Percentiles rank a stretch among this genome's conserved stretches.
Evolutionary conservation across 2,888 invertebrate species (phyloP).

Genomic region (Apantesis nais): DNA sequence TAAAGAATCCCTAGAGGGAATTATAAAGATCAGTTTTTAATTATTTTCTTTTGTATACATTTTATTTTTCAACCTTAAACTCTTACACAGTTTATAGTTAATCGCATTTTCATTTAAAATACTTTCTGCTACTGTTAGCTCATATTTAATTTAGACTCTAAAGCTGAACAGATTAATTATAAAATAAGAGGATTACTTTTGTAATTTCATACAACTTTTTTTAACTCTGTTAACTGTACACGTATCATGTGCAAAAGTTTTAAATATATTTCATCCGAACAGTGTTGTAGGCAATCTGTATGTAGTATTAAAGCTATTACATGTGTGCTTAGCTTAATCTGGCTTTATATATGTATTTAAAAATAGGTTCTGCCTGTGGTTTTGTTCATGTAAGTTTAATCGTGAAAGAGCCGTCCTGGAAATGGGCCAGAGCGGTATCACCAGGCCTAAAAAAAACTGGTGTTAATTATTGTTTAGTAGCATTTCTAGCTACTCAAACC

Average conservation of each 20-base stretch:
- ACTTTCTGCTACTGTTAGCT: not conserved
- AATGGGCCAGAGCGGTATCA: too few species aligned
- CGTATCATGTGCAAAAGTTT: not conserved
- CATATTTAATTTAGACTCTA: not conserved
- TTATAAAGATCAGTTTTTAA: slow-evolving; percentile 5
- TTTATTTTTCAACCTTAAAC: slow-evolving; percentile 1
- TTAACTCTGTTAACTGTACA: not conserved
- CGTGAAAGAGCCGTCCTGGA: too few species aligned
- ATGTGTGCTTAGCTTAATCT: too few species aligned
- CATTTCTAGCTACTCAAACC: too few species aligned
- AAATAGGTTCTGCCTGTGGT: too few species aligned
- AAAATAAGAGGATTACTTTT: not conserved
- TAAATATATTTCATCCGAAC: not conserved
- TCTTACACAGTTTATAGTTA: not conserved
- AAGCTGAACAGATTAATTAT: not conserved
- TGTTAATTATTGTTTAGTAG: too few species aligned
- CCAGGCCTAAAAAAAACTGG: too few species aligned
- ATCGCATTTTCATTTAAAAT: not conserved
- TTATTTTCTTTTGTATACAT: too few species aligned
- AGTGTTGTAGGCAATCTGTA: not conserved
- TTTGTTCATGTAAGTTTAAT: too few species aligned
- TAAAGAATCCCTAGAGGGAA: slow-evolving; percentile 8
- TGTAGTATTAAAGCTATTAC: not conserved
- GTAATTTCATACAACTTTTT: not conserved
- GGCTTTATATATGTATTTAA: too few species aligned